Conservation (phyloP, 2,888 invertebrate species). For the Hofmannophila pseudospretella region DNA sequence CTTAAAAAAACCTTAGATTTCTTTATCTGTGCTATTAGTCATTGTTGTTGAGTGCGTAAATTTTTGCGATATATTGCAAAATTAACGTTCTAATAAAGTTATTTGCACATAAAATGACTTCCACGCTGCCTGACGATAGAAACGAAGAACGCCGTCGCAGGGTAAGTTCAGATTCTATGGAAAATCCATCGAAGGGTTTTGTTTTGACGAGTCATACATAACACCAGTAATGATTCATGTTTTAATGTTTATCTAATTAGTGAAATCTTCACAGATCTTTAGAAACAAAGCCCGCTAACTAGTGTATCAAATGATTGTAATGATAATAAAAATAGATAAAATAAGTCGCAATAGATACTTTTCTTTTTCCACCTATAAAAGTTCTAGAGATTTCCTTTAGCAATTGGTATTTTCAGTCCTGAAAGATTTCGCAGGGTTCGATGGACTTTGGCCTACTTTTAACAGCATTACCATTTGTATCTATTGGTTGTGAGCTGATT, state of each 20-base stretch:
- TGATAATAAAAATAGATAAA: no score
- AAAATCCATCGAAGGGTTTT: background rate
- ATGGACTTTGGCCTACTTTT: no score
- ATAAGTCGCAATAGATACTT: background rate
- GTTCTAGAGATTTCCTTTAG: slow-evolving; percentile 21
- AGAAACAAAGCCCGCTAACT: no score
- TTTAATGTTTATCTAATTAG: slow-evolving; percentile 29
- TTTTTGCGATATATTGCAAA: slow-evolving; percentile 8
- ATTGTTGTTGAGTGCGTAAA: background rate
- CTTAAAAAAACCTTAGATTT: no score
- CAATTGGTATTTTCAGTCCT: background rate
- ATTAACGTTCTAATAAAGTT: slow-evolving; percentile 13
- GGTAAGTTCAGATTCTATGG: slow-evolving; percentile 34
- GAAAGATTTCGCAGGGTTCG: background rate
- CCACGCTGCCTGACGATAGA: slow-evolving; percentile 56
- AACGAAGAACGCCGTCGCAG: slow-evolving; percentile 70
- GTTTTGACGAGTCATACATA: slow-evolving; percentile 13
- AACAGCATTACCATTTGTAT: no score
- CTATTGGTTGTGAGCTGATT: no score
- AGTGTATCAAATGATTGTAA: no score
- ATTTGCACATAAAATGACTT: slow-evolving; percentile 39
- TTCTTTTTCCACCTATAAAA: background rate
- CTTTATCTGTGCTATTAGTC: background rate
- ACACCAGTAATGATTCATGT: slow-evolving; percentile 28
- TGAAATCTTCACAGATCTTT: slow-evolving; percentile 4